phyloP scores from a whole-genome alignment of 2,113 vertebrate genomes.

The Dicaeum eximium region DNA sequence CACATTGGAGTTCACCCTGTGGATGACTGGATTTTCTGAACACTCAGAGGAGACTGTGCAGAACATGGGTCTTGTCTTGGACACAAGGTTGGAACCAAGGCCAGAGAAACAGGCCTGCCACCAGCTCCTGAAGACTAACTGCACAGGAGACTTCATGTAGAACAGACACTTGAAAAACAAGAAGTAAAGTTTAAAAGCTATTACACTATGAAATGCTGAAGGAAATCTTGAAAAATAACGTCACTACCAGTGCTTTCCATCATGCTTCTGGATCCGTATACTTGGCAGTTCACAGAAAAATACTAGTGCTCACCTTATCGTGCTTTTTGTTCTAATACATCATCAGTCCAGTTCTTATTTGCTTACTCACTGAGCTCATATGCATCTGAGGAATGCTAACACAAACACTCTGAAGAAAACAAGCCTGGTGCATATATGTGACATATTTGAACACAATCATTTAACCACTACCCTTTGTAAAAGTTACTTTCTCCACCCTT shows the following conservation, averaged over 20 bases:
- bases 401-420: not conserved
- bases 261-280: not conserved
- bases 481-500: not conserved
- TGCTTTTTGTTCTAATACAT: not conserved
- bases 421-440: not conserved
- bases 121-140: not conserved
- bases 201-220: not conserved
- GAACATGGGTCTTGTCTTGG: accelerated
- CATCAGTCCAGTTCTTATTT: not conserved
- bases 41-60: not conserved
- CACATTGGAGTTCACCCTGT: not conserved
- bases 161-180: not conserved
- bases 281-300: not conserved
- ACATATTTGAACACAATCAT: not conserved
- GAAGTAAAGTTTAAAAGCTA: not conserved
- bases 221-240: not conserved
- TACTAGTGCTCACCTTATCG: not conserved
- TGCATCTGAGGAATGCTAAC: not conserved
- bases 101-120: not conserved
- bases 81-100: not conserved
- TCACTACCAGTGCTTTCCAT: not conserved
- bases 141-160: not conserved
- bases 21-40: not conserved
- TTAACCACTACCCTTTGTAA: not conserved
- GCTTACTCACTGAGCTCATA: not conserved